phyloP scores from a whole-genome alignment of 2,888 invertebrate species.

The Drosophila pullipes region DNA sequence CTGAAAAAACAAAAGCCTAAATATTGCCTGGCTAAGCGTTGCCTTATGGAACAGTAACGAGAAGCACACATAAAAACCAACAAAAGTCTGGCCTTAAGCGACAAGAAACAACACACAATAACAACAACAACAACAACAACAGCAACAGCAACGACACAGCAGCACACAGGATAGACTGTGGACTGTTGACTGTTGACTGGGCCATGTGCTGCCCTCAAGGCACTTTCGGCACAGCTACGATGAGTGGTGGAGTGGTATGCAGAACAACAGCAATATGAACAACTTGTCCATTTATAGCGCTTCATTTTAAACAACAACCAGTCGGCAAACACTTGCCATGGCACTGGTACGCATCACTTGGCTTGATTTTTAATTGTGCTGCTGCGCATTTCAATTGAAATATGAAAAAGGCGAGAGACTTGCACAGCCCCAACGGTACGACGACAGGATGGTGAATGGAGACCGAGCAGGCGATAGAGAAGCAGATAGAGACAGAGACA shows the following conservation, averaged over 20 bases:
- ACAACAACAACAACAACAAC: not conserved
- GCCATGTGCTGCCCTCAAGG: slow-evolving; percentile 64
- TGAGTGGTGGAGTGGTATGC: slow-evolving; percentile 5
- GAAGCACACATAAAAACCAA: slow-evolving; percentile 49
- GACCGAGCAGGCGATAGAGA: not conserved
- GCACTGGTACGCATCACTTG: slow-evolving; percentile 63
- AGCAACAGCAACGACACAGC: not conserved
- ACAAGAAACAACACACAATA: slow-evolving; percentile 39
- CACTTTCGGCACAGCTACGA: slow-evolving; percentile 25
- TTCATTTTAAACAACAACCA: slow-evolving; percentile 67
- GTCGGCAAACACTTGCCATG: slow-evolving; percentile 60
- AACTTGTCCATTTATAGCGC: slow-evolving; percentile 69
- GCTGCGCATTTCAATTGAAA: slow-evolving; percentile 69
- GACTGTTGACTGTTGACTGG: slow-evolving; percentile 53
- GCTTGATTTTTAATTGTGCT: slow-evolving; percentile 71
- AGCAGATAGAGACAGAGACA: not conserved
- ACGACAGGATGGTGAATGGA: slow-evolving; percentile 27
- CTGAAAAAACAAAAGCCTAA: slow-evolving; percentile 53
- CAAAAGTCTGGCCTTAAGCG: slow-evolving; percentile 55
- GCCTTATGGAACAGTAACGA: slow-evolving; percentile 44
- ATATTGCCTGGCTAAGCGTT: slow-evolving; percentile 61
- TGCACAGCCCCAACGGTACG: slow-evolving; percentile 37
- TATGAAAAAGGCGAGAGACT: slow-evolving; percentile 52
- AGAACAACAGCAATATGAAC: slow-evolving; percentile 21
- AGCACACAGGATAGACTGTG: slow-evolving; percentile 31